phyloP scores from a whole-genome alignment of 2,113 vertebrate species.

The Heptranchias perlo region DNA sequence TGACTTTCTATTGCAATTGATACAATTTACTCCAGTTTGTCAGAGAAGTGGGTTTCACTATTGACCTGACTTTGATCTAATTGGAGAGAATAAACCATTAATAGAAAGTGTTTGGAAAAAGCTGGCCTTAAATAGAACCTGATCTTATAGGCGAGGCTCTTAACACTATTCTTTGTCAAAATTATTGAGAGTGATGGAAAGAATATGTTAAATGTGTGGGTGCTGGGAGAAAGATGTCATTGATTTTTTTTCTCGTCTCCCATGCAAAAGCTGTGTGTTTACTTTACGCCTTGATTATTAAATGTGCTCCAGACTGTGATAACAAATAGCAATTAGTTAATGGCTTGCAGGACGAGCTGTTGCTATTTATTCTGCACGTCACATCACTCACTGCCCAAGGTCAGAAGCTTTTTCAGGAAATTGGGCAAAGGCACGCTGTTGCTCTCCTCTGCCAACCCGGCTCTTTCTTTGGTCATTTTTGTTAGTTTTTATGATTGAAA shows the following conservation, averaged over 20 bases:
- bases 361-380: slow-evolving; percentile 38
- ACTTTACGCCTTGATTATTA: slow-evolving; percentile 41
- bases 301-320: slow-evolving; percentile 28
- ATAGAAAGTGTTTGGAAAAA: background rate
- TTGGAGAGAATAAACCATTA: background rate
- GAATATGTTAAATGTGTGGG: background rate
- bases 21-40: background rate
- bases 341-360: slow-evolving; percentile 36
- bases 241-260: background rate
- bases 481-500: background rate
- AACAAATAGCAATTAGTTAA: slow-evolving; percentile 43
- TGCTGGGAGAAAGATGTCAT: background rate
- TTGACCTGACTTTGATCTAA: background rate
- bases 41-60: background rate
- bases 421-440: background rate
- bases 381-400: slow-evolving; percentile 37
- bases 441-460: too few species aligned
- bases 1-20: background rate
- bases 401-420: slow-evolving; percentile 25
- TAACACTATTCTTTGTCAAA: background rate
- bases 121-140: background rate
- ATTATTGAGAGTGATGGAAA: background rate
- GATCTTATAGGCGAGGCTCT: background rate
- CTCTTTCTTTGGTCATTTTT: background rate
- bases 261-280: slow-evolving; percentile 16